Base-by-base conservation (phyloP, 1,140 invertebrate genomes). In the Thaumatotibia leucotreta region DNA sequence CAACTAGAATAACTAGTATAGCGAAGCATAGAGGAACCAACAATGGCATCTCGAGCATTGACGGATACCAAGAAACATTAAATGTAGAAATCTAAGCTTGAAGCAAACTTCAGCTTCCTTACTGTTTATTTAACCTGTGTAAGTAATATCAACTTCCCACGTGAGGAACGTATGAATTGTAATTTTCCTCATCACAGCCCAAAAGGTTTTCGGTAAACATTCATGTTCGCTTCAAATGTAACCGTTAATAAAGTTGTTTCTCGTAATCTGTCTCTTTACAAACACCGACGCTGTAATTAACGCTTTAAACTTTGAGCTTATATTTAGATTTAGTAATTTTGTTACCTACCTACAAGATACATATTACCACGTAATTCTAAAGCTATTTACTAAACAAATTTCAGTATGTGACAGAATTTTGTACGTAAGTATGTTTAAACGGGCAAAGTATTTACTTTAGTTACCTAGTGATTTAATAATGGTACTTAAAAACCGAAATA, bases 161-260 rank as follows among this genome's bases (percentile, higher is more conserved):
- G 29, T 29, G 61, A 52, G 69, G 67, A 71, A 67, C 69, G 54
- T 63, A 65, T 68, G 22, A 50, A 54, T 67, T 65, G 61, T 67
- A 73, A 77, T 80, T 80, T 80, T 73, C 74, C 66, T 50, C 65
- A 33, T 58, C 50, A 66, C 68, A 61, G 64, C 61, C 74, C 70
- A 66, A 64, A 61, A 64, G 63, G 67, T 63, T 67, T 69, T 29
- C 31, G 23, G 61, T 67, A 52, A 61, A 72, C 33, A 54, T 61
- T 68, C 66, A 70, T 49, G 66, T 68, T 67, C 52, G 61, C 35
- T 65, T 64, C 14, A 14, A 14, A 39, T 61, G 35, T 70, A 75
- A 72, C 72, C 65, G 63, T 35, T 10, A 22, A 50, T 52, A 66
- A 72, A 68, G 54, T 67, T 31, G 52, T 58, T 27, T 11, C 8